These are phyloP conservation scores for Pseudomyrmex cubaensis DNA, from an alignment of 1,140 invertebrate genomes.

Conservation along the genomic window DNA sequence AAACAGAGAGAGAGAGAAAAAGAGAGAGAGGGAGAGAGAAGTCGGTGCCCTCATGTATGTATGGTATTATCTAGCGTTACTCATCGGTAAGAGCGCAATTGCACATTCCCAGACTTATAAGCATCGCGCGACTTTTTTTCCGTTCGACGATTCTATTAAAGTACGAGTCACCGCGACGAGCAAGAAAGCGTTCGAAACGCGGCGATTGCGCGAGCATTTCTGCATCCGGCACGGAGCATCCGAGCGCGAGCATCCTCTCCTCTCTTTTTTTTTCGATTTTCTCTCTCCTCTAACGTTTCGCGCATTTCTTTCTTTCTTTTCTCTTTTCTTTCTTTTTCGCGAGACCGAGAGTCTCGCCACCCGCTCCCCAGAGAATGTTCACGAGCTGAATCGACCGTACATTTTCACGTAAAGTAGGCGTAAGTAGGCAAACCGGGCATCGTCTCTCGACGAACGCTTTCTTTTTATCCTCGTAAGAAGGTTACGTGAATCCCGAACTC, in stretches of 20 bases:
- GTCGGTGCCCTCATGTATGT: background rate
- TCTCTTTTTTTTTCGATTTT: slow-evolving; percentile 17
- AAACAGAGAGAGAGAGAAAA: background rate
- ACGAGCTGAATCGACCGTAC: slow-evolving; percentile 74
- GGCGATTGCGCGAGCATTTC: slow-evolving; percentile 16
- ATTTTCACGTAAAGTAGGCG: slow-evolving; percentile 78
- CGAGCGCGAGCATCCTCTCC: slow-evolving; percentile 4
- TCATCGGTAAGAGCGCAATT: background rate
- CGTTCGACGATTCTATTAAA: slow-evolving; percentile 12
- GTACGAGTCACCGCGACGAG: slow-evolving; percentile 12
- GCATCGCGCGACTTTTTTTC: background rate
- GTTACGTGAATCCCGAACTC: background rate
- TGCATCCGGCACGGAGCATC: slow-evolving; percentile 30
- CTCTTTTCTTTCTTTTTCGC: background rate
- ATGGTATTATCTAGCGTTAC: background rate
- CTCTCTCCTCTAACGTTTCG: background rate
- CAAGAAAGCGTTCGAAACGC: slow-evolving; percentile 2
- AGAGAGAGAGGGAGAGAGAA: background rate
- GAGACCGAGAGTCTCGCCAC: slow-evolving; percentile 3
- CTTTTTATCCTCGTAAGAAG: slow-evolving; percentile 7
- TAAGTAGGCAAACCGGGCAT: slow-evolving; percentile 80
- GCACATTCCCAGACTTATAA: background rate
- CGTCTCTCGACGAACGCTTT: slow-evolving; percentile 67
- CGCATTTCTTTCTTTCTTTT: no score
- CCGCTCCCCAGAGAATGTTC: slow-evolving; percentile 66